Base-by-base conservation (phyloP, 2,113 vertebrate species). In the Taurulus bubalis region DNA sequence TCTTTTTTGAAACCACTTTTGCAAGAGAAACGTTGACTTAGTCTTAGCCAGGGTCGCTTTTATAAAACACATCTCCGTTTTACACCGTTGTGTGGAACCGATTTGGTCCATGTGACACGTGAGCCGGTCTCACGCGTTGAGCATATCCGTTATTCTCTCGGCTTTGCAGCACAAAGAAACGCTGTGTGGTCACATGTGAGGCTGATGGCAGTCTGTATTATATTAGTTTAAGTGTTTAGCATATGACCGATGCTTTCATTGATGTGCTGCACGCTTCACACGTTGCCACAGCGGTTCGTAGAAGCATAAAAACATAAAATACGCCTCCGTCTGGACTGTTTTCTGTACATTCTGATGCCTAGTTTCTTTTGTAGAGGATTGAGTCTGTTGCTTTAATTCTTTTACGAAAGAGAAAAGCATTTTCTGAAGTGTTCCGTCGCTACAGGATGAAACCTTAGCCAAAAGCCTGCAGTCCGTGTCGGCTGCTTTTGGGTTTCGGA, bases 391-490 rank as follows among this genome's bases (percentile, higher is more conserved):
- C 40, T 62, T 36, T 45, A 10, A 22, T 34, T 70, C 9, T 45
- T 12, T 28, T 14, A 28, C 2, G 28, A 28, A 26, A 11, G 9
- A 14, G 51, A 15, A 66, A 18, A 55, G 56, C 58, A 32, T 24
- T 34, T 9, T 2, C 20, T 71, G 0, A 66, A 30, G 22, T 24
- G 6, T 58, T 47, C 28, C 2, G 10, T 14, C 51, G 60, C 36
- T 20, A 16, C 30, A 24, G 58, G 53, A 42, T 40, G 80, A 75
- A 89, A 90, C 81, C 12, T 45, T 1, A 90, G 45, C 55, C 65
- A n/a, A 59, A 51, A 70, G 34, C 30, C 74, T 0, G 36, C 8
- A 8, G 26, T n/a, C 22, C 26, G 38, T 59, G 82, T 76, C 82
- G 32, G 70, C 69, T 74, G 75, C 38, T 75, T 82, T 81, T 82